These are phyloP conservation scores for Callaeas wilsoni DNA, from an alignment of 2,113 vertebrate genomes.

Conservation along the genomic window DNA sequence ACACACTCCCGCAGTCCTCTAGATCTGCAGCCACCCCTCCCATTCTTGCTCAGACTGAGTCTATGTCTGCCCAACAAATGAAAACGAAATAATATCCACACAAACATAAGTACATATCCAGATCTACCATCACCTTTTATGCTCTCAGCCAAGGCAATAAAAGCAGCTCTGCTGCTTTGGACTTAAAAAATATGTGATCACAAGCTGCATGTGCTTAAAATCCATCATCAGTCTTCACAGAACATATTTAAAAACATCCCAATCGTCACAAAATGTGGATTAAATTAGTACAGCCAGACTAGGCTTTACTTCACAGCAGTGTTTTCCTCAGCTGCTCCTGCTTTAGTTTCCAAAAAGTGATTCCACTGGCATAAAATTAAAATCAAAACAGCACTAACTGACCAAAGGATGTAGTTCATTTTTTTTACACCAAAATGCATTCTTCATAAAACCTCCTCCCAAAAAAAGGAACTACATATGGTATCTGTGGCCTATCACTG, in stretches of 20 bases:
- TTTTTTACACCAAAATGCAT: background rate
- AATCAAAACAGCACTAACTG: background rate
- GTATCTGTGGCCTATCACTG: background rate
- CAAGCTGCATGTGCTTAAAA: slow-evolving; percentile 13
- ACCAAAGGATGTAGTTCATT: background rate
- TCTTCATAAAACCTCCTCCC: background rate
- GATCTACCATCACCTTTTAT: background rate
- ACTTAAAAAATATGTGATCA: background rate
- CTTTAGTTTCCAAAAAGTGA: slow-evolving; percentile 16
- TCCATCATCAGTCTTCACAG: background rate
- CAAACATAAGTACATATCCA: background rate
- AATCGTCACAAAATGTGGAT: background rate
- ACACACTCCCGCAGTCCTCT: accelerated
- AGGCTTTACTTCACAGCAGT: background rate
- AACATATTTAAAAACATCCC: slow-evolving; percentile 14
- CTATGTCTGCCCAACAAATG: background rate
- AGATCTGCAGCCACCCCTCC: background rate
- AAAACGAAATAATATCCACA: background rate
- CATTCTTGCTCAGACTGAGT: background rate
- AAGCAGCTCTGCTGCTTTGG: background rate
- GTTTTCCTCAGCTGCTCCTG: background rate
- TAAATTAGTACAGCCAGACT: slow-evolving; percentile 21
- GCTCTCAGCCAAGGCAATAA: background rate
- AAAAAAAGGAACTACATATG: background rate
- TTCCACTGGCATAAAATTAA: background rate